Evolutionary conservation across 2,113 vertebrate species (phyloP).

Genomic region (Lipotes vexillifer): DNA sequence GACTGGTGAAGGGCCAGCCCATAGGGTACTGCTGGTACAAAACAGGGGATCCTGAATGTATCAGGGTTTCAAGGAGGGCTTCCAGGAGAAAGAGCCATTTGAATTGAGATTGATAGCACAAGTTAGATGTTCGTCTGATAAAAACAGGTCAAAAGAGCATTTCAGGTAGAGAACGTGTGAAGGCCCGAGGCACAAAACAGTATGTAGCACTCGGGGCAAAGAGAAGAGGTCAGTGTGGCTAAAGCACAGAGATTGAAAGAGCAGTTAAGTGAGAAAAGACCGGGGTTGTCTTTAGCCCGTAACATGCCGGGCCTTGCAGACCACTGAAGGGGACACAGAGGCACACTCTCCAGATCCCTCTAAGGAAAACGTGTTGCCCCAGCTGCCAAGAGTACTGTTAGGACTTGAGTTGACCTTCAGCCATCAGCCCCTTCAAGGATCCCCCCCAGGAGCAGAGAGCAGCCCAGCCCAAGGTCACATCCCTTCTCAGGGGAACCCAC

Average conservation of each 20-base stretch:
- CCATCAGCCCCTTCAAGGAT: background rate
- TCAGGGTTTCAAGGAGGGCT: background rate
- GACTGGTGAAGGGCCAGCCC: background rate
- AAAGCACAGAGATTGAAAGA: background rate
- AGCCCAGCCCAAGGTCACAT: background rate
- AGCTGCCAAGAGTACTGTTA: background rate
- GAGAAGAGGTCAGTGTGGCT: background rate
- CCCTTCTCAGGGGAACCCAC: background rate
- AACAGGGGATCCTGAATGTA: background rate
- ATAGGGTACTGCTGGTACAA: fast-evolving
- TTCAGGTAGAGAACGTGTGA: background rate
- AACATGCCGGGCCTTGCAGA: too few species aligned
- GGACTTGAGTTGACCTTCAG: background rate
- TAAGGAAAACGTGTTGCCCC: background rate
- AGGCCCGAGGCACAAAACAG: background rate
- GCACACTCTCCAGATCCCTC: background rate
- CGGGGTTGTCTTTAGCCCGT: background rate
- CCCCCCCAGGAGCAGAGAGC: background rate
- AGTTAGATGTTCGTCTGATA: background rate
- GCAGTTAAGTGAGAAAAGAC: background rate
- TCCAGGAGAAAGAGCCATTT: background rate
- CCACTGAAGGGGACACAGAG: background rate
- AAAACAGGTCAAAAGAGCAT: background rate
- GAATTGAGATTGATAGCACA: background rate
- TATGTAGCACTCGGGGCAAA: background rate